These are phyloP conservation scores for Diglossa brunneiventris DNA, from an alignment of 2,113 vertebrate species.

Conservation along the genomic window DNA sequence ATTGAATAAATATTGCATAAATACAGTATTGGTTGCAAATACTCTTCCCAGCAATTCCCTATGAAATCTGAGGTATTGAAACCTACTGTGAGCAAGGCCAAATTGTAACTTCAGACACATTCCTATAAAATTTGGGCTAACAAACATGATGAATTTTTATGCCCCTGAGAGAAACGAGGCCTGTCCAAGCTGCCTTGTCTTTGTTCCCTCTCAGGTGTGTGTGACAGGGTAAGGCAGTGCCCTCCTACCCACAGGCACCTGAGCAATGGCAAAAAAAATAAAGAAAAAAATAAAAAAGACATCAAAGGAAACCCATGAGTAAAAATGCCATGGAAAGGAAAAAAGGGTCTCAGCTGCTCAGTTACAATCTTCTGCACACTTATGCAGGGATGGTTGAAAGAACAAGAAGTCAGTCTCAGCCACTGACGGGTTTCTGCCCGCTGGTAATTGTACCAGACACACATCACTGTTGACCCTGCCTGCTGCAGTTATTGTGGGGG, in stretches of 20 bases:
- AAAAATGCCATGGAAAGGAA: background rate
- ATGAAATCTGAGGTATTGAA: background rate
- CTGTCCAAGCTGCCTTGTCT: background rate
- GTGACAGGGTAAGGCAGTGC: background rate
- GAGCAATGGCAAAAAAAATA: fast-evolving
- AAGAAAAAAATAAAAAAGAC: fast-evolving
- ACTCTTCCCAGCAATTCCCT: background rate
- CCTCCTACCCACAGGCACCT: background rate
- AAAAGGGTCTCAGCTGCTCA: background rate
- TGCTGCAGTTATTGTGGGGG: background rate
- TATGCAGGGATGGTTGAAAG: background rate
- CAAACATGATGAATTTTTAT: background rate
- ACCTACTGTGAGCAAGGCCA: background rate
- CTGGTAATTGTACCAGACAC: background rate
- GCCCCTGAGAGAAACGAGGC: background rate
- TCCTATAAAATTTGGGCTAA: background rate
- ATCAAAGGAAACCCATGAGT: background rate
- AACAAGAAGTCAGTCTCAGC: background rate
- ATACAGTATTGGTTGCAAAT: background rate
- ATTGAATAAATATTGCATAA: background rate
- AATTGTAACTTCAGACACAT: background rate
- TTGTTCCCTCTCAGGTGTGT: background rate
- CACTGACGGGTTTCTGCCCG: background rate
- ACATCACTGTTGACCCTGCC: background rate
- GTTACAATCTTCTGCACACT: background rate